These are phyloP conservation scores for Griposia aprilina DNA, from an alignment of 2,888 invertebrate genomes.

Conservation along the genomic window DNA sequence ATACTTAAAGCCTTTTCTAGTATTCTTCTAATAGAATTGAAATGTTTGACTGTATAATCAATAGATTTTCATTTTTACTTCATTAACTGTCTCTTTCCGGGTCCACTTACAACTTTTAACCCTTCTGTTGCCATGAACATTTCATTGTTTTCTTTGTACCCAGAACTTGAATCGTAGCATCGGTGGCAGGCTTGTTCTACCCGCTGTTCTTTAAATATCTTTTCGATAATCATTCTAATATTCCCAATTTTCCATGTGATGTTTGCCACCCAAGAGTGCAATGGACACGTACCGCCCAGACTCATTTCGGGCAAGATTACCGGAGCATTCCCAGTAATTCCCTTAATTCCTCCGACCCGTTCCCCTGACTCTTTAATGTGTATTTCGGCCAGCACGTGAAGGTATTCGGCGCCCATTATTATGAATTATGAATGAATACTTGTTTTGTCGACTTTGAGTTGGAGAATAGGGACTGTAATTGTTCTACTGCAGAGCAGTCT, in stretches of 20 bases:
- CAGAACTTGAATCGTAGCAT: background rate
- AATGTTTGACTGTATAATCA: background rate
- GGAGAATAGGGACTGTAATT: background rate
- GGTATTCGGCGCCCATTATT: conserved; percentile 52
- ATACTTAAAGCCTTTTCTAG: background rate
- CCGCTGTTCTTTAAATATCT: background rate
- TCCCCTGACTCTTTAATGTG: conserved; percentile 59
- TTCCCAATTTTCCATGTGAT: background rate
- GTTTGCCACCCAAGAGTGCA: conserved; percentile 18
- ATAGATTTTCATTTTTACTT: background rate
- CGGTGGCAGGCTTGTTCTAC: background rate
- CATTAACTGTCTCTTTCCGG: background rate
- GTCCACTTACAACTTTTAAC: background rate
- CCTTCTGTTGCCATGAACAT: background rate
- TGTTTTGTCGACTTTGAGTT: conserved; percentile 7
- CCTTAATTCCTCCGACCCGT: conserved; percentile 74
- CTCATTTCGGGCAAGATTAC: conserved; percentile 75
- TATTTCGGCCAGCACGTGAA: conserved; percentile 66
- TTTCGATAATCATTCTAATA: background rate
- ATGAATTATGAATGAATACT: conserved; percentile 33
- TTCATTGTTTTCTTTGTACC: background rate
- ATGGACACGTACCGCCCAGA: conserved; percentile 67
- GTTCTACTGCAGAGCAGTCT: accelerated
- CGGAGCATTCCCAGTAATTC: conserved; percentile 76
- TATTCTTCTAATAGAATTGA: background rate